Evolutionary conservation across 1,140 invertebrate genomes (phyloP).

Genomic region (Wasmannia auropunctata): DNA sequence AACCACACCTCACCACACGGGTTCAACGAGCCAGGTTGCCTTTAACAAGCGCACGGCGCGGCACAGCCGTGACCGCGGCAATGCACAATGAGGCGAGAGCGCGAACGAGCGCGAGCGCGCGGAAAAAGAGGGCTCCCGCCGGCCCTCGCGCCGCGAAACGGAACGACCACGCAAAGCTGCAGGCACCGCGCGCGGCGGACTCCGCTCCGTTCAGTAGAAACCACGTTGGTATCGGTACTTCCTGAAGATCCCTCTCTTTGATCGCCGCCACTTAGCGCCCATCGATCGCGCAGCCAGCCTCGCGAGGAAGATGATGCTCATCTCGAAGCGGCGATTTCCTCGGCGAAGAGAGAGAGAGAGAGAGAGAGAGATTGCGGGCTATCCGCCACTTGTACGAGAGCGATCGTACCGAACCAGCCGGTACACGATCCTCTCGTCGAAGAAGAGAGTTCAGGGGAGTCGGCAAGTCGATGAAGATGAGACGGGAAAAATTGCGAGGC

Average conservation of each 20-base stretch:
- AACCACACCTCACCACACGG: conserved; percentile 33
- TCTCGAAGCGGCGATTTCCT: conserved; percentile 49
- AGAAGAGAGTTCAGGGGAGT: neutral
- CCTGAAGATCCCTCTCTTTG: conserved; percentile 72
- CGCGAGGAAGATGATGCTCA: conserved; percentile 79
- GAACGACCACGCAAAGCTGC: neutral
- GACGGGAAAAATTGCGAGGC: neutral
- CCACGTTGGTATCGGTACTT: conserved; percentile 78
- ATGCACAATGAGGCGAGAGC: conserved; percentile 30
- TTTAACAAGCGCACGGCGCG: conserved; percentile 36
- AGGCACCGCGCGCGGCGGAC: too few species aligned
- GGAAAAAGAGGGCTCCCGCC: neutral
- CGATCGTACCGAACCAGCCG: conserved; percentile 36
- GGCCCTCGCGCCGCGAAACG: neutral
- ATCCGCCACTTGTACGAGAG: neutral
- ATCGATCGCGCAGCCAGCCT: conserved; percentile 71
- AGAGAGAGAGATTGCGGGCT: too few species aligned
- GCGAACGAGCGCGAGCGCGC: neutral
- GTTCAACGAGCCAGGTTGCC: conserved; percentile 48
- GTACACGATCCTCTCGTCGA: neutral
- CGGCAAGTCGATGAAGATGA: neutral
- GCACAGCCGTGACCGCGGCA: neutral
- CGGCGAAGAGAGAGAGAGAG: neutral
- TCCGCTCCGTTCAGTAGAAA: conserved; percentile 72
- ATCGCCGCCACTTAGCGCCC: conserved; percentile 69